Conservation (phyloP, 2,113 vertebrate species). For the Rhea pennata region DNA sequence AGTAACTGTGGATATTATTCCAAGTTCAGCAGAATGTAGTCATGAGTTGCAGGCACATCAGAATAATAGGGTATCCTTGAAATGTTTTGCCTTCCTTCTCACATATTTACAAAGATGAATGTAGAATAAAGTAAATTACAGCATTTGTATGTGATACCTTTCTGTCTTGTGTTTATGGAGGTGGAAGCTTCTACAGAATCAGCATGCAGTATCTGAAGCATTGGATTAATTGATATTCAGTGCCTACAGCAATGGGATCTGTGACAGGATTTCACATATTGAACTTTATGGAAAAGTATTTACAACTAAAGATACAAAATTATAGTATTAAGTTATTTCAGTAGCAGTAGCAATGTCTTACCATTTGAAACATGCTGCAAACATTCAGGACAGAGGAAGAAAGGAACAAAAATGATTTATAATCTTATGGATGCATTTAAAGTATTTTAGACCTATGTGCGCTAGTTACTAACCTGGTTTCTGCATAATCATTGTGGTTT, state of each 20-base stretch:
- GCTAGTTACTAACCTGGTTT: background rate
- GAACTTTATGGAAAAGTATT: background rate
- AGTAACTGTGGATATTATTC: slow-evolving; percentile 13
- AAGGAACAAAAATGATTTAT: background rate
- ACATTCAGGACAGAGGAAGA: background rate
- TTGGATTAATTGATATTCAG: too few relatives aligned
- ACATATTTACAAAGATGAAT: background rate
- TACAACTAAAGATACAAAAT: background rate
- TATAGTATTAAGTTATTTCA: background rate
- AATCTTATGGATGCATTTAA: background rate
- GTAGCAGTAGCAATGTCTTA: background rate
- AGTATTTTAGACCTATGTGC: background rate
- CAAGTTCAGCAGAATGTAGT: background rate
- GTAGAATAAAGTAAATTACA: background rate
- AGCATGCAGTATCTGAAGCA: background rate
- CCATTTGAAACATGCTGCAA: background rate
- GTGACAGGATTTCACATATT: background rate
- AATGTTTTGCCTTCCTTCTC: background rate
- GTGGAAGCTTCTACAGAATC: background rate
- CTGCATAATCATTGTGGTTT: background rate
- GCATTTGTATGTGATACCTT: background rate
- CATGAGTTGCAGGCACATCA: background rate
- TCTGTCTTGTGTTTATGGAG: background rate
- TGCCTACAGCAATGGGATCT: background rate
- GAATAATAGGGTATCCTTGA: background rate